These are phyloP conservation scores for Elysia chlorotica DNA, from an alignment of 1,140 invertebrate genomes.

Conservation along the genomic window DNA sequence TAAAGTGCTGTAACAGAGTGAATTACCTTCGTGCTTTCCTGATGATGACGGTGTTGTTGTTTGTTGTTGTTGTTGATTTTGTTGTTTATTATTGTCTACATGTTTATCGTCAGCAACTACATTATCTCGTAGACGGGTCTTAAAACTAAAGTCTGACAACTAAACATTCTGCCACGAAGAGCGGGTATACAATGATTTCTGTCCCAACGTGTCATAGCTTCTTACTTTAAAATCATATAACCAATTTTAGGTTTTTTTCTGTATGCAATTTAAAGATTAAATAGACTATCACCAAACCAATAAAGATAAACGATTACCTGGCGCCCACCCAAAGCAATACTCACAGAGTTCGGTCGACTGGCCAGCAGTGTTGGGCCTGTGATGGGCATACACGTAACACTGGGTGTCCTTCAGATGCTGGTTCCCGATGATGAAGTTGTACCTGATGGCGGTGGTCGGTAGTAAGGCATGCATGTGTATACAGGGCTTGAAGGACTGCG, in stretches of 20 bases:
- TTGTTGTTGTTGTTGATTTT: background rate
- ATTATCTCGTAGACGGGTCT: too few relatives aligned
- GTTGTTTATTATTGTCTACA: background rate
- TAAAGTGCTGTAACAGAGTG: too few relatives aligned
- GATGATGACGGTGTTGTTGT: too few relatives aligned
- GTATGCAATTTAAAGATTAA: background rate
- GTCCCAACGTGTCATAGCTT: too few relatives aligned
- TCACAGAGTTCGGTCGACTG: slow-evolving; percentile 12
- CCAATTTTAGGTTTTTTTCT: background rate
- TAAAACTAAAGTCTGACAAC: too few relatives aligned
- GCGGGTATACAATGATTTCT: too few relatives aligned
- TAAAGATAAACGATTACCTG: background rate
- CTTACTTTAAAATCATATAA: too few relatives aligned
- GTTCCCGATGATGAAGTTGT: slow-evolving; percentile 13
- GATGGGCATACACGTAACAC: slow-evolving; percentile 17
- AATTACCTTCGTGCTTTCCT: too few relatives aligned
- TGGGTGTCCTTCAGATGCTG: slow-evolving; percentile 13
- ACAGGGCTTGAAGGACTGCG: too few relatives aligned
- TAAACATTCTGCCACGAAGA: too few relatives aligned
- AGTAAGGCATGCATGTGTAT: too few relatives aligned
- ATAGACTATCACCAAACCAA: background rate
- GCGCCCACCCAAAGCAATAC: background rate
- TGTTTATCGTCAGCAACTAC: background rate
- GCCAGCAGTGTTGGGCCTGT: slow-evolving; percentile 4
- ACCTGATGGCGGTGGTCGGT: too few relatives aligned